phyloP scores from a whole-genome alignment of 2,797 vertebrate species.

The Crocidura indochinensis region DNA sequence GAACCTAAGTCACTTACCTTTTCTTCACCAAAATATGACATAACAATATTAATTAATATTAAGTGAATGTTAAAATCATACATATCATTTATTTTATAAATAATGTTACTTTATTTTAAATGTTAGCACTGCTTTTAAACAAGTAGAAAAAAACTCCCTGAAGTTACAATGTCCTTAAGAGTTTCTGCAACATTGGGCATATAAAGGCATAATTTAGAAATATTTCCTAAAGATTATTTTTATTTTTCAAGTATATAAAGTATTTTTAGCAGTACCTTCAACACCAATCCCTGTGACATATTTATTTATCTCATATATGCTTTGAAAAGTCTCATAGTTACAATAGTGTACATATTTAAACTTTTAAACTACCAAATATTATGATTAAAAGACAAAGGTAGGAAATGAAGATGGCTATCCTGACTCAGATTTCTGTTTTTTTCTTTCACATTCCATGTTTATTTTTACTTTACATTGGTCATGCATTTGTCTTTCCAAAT shows the following conservation, averaged over 20 bases:
- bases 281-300: conserved; percentile 75
- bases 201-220: conserved; percentile 60
- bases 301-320: conserved; percentile 78
- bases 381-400: background rate
- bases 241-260: conserved; percentile 81
- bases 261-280: conserved; percentile 77
- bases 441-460: background rate
- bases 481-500: background rate
- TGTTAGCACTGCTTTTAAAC: conserved; percentile 46
- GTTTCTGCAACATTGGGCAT: conserved; percentile 48
- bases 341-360: conserved; percentile 70
- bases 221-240: conserved; percentile 80
- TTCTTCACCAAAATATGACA: no score
- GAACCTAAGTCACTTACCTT: no score
- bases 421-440: background rate
- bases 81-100: background rate
- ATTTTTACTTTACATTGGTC: background rate
- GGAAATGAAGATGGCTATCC: background rate
- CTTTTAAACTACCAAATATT: no score
- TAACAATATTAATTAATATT: no score
- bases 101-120: conserved; percentile 50
- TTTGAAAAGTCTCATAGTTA: conserved; percentile 81
- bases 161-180: conserved; percentile 31
- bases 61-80: background rate
- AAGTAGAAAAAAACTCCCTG: background rate